Evolutionary conservation across 2,113 vertebrate genomes (phyloP), one percentile per base, ranked within the genome.

Genomic region (Alaudala cheleensis): DNA sequence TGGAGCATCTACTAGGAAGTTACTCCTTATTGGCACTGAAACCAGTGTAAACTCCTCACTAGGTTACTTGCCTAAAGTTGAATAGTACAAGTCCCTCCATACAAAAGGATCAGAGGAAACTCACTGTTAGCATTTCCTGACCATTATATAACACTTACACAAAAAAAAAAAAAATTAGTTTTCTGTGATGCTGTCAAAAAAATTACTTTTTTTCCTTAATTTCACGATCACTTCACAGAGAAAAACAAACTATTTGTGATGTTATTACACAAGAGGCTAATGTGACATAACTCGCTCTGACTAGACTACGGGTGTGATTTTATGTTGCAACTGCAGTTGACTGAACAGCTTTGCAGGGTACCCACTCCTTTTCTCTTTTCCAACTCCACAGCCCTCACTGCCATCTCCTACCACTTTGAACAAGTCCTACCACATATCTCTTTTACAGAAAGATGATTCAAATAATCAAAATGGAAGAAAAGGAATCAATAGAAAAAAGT

Each of bases 101-200:
- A 86, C 7, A 19, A 33, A 45, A 65, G 10, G 8, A 72, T 40
- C 14, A 82, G 45, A 86, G 14, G 33, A 86, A 91, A 80, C 31
- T 66, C 0, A 0, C 29, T 45, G 64, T 39, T 90, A 44, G 51
- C 20, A 29, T 79, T 76, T 92, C 69, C 33, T n/a, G 82, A 44
- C 29, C 21, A 57, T 86, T 93, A 87, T 14, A 29, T 71, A 93
- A 96, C 14, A 69, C 21, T 60, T 33, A 61, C 5, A 50, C 7
- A 64, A 72, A 78, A 81, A 53, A 53, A 13, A 64, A 72, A 78
- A 81, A 53, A 53, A 13, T 0, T 3, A 4, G 3, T 44, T 89
- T 89, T 78, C 47, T 62, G 21, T 47, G 28, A 90, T n/a, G 50
- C 74, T 97, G 95, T 94, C 84, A 89, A 54, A 86, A 86, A 66